Evolutionary conservation across 2,113 vertebrate species (phyloP).

Genomic region (Cyrtonyx montezumae): DNA sequence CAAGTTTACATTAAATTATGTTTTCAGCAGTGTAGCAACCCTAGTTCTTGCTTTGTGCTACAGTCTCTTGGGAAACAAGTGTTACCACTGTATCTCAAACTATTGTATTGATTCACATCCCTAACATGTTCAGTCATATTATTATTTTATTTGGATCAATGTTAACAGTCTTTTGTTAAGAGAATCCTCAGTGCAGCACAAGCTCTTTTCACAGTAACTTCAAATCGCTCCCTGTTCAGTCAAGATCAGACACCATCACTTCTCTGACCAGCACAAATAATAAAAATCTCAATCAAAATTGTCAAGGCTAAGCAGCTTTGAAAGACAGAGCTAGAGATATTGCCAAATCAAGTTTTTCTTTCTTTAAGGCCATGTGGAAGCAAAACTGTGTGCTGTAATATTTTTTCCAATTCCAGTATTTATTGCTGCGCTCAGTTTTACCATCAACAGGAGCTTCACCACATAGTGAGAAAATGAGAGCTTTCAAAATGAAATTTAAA

Average conservation of each 20-base stretch:
- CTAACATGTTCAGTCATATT: conserved; percentile 59
- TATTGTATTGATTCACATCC: conserved; percentile 56
- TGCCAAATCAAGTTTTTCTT: not conserved
- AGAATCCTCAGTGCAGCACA: conserved; percentile 39
- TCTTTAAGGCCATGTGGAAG: not conserved
- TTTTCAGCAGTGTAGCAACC: conserved; percentile 34
- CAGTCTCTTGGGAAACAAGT: conserved; percentile 48
- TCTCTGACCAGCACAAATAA: not conserved
- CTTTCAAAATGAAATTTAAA: not conserved
- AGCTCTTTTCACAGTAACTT: conserved; percentile 20
- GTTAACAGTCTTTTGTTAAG: conserved; percentile 57
- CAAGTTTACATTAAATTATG: conserved; percentile 60
- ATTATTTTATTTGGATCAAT: conserved; percentile 73
- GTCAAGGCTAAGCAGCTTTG: not conserved
- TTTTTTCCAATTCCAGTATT: not conserved
- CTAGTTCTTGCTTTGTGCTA: not conserved
- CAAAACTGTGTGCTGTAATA: not conserved
- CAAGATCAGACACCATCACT: not conserved
- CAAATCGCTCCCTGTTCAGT: conserved; percentile 31
- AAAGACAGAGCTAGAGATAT: not conserved
- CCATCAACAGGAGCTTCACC: not conserved
- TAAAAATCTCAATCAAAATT: not conserved
- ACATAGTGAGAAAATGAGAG: rapidly evolving
- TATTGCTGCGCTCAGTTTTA: not conserved
- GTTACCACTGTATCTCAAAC: conserved; percentile 63